Evolutionary conservation across 2,113 vertebrate species (phyloP).

Genomic region (Tachysurus fulvidraco): DNA sequence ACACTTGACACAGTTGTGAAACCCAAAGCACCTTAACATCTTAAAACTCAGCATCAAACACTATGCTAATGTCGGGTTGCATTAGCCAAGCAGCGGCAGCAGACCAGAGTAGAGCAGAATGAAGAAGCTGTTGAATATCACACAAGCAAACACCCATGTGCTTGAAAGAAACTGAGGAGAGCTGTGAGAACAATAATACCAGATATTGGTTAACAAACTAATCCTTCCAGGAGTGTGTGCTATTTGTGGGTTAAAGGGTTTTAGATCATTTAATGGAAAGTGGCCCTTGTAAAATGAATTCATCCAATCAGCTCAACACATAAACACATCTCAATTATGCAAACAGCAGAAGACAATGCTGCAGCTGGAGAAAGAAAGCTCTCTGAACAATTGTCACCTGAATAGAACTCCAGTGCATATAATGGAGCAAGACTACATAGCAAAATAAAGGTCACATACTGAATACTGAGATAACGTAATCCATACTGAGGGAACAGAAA

Average conservation of each 20-base stretch:
- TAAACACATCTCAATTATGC: constrained; percentile 49
- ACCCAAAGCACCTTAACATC: constrained; percentile 72
- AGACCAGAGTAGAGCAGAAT: constrained; percentile 36
- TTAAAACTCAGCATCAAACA: constrained; percentile 77
- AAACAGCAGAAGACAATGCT: constrained; percentile 45
- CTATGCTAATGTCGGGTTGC: constrained; percentile 74
- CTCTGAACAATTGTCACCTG: constrained; percentile 20
- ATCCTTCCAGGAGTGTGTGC: constrained; percentile 42
- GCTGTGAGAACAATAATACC: constrained; percentile 37
- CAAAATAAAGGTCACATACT: constrained; percentile 13
- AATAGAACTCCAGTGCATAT: constrained; percentile 20
- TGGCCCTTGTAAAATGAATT: constrained; percentile 54
- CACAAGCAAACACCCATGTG: constrained; percentile 1
- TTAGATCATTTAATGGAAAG: constrained; percentile 55
- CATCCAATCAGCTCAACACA: constrained; percentile 44
- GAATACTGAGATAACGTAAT: constrained; percentile 6
- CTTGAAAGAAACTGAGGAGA: constrained; percentile 1
- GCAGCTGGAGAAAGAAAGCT: constrained; percentile 46
- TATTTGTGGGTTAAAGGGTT: constrained; percentile 52
- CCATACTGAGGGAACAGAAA: not conserved
- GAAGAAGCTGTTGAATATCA: constrained; percentile 36
- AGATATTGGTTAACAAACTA: constrained; percentile 50
- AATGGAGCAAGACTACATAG: not conserved
- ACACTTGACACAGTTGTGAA: constrained; percentile 77
- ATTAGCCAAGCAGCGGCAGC: constrained; percentile 55